phyloP scores from a whole-genome alignment of 1,140 invertebrate genomes.

The Trichogramma pretiosum region DNA sequence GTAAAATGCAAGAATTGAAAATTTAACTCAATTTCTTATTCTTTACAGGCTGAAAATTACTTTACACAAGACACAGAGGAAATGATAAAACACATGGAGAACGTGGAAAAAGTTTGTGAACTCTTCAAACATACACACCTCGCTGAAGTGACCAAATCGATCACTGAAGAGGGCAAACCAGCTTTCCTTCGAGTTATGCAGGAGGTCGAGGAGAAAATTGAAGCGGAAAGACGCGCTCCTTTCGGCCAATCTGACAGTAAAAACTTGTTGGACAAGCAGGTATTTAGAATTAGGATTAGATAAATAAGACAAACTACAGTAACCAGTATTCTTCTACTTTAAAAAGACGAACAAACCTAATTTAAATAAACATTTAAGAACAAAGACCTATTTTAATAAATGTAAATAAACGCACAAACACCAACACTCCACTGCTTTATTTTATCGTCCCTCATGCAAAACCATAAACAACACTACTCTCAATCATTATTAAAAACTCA shows the following conservation, averaged over 20 bases:
- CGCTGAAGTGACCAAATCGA: slow-evolving; percentile 64
- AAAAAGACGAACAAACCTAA: too few species aligned
- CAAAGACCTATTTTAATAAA: too few species aligned
- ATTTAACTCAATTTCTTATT: too few species aligned
- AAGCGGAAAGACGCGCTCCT: slow-evolving; percentile 60
- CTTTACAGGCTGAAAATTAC: slow-evolving; percentile 59
- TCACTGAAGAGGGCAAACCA: slow-evolving; percentile 55
- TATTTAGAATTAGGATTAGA: slow-evolving; percentile 10
- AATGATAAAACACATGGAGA: slow-evolving; percentile 74
- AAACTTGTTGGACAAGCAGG: slow-evolving; percentile 33
- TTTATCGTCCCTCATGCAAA: too few species aligned
- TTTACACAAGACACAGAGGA: slow-evolving; percentile 67
- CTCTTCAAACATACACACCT: slow-evolving; percentile 62
- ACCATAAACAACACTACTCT: too few species aligned
- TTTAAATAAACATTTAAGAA: too few species aligned
- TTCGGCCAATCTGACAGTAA: slow-evolving; percentile 32
- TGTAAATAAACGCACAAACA: too few species aligned
- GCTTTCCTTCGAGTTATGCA: slow-evolving; percentile 60
- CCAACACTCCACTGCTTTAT: too few species aligned
- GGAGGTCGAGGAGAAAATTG: slow-evolving; percentile 63
- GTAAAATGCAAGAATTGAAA: too few species aligned
- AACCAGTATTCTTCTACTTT: too few species aligned
- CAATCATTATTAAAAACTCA: too few species aligned
- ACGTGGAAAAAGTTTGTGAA: slow-evolving; percentile 84
- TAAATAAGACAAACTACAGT: too few species aligned